Conservation (phyloP, 1,140 invertebrate genomes). For the Leptopilina clavipes region DNA sequence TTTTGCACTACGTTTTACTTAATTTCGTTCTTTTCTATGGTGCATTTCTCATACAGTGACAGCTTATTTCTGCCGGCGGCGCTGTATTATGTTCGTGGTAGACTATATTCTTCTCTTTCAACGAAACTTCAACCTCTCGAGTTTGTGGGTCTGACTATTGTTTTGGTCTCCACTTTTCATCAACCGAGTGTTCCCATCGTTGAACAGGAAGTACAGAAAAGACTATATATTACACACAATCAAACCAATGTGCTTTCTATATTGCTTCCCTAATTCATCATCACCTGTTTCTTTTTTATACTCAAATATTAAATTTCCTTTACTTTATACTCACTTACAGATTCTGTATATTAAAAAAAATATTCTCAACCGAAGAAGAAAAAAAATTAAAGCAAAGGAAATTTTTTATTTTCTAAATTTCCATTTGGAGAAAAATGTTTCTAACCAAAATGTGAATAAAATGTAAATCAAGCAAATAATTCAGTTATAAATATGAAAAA, state of each 20-base stretch:
- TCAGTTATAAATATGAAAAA: no score
- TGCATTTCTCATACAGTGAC: conserved; percentile 26
- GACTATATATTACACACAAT: neutral
- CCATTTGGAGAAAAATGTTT: no score
- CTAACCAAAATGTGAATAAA: no score
- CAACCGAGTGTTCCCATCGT: neutral
- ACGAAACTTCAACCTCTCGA: conserved; percentile 15
- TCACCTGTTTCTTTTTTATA: neutral
- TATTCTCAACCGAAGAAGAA: no score
- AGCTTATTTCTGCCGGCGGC: neutral
- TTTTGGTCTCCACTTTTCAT: conserved; percentile 19
- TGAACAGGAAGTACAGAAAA: neutral
- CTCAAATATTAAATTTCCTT: neutral
- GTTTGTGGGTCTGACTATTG: conserved; percentile 3
- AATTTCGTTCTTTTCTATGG: neutral
- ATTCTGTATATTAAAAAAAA: neutral
- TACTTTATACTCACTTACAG: neutral
- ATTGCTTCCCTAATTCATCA: neutral
- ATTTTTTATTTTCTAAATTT: no score
- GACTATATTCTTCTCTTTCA: conserved; percentile 10
- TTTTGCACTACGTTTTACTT: conserved; percentile 11
- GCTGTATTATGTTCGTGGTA: neutral
- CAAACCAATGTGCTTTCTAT: neutral
- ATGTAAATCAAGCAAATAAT: no score
- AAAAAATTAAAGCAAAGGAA: no score